phyloP scores from a whole-genome alignment of 2,888 invertebrate genomes.

The Pseudanteris insignis region DNA sequence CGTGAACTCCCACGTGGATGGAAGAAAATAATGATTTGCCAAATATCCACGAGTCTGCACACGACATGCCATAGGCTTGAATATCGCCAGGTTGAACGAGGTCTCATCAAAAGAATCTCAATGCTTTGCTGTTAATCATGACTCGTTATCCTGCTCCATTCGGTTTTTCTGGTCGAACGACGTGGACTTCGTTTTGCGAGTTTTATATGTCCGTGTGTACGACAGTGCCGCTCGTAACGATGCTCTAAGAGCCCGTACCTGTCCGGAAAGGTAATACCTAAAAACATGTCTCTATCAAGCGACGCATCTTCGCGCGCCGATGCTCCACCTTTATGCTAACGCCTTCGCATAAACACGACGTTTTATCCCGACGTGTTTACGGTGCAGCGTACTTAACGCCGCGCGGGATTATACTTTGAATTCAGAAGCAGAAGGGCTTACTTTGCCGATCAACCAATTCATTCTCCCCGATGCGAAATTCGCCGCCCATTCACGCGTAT shows the following conservation, averaged over 20 bases:
- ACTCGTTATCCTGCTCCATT: constrained; percentile 11
- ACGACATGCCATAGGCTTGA: background rate
- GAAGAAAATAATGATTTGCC: no score
- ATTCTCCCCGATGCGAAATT: no score
- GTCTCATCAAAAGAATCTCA: background rate
- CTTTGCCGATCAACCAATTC: no score
- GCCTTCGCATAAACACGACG: constrained; percentile 64
- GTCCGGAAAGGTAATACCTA: constrained; percentile 63
- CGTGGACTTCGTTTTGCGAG: constrained; percentile 1
- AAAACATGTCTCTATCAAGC: constrained; percentile 65
- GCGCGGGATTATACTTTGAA: constrained; percentile 17
- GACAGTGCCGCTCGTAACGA: constrained; percentile 38
- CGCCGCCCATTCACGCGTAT: no score
- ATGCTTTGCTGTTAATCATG: constrained; percentile 20
- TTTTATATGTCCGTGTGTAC: constrained; percentile 7
- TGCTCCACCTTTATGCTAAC: constrained; percentile 51
- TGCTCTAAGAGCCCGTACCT: constrained; percentile 63
- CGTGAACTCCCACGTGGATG: no score
- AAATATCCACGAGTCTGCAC: no score
- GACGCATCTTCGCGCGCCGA: constrained; percentile 56
- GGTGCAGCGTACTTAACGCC: constrained; percentile 56
- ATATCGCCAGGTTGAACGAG: no score
- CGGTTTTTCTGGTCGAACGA: constrained; percentile 8
- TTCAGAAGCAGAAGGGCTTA: constrained; percentile 28
- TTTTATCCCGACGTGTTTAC: constrained; percentile 65